Evolutionary conservation across 1,140 invertebrate species (phyloP).

Genomic region (Pseudomyrmex flavicornis): DNA sequence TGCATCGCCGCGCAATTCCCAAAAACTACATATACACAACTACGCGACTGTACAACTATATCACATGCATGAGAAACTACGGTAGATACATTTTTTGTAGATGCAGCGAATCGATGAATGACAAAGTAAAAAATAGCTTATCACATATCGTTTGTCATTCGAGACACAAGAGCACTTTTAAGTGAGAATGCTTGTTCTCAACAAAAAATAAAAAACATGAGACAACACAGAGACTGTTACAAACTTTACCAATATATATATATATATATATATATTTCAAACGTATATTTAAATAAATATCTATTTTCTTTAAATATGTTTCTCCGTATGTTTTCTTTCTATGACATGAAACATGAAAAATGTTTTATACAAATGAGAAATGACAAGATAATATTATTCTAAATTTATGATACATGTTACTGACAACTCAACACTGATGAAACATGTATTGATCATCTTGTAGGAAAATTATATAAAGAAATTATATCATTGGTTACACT

Average conservation of each 20-base stretch:
- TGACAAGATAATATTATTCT: slow-evolving; percentile 6
- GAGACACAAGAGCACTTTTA: not conserved
- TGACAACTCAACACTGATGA: not conserved
- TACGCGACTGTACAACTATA: slow-evolving; percentile 74
- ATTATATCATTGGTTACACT: slow-evolving; percentile 45
- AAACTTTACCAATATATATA: not conserved
- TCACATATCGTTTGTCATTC: slow-evolving; percentile 18
- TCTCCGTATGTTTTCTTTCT: not conserved
- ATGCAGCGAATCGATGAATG: slow-evolving; percentile 70
- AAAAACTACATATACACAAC: slow-evolving; percentile 75
- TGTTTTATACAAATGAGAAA: not conserved
- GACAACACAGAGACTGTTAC: too few species aligned
- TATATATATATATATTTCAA: not conserved
- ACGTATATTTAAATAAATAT: slow-evolving; percentile 7
- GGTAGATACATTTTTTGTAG: slow-evolving; percentile 71
- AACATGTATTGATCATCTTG: too few species aligned
- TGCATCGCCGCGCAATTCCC: slow-evolving; percentile 76
- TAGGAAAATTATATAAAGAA: not conserved
- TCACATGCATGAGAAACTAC: slow-evolving; percentile 69
- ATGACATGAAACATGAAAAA: not conserved
- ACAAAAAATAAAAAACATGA: not conserved
- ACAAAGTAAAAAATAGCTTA: slow-evolving; percentile 31
- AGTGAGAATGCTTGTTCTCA: not conserved
- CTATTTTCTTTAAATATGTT: not conserved
- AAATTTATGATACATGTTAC: not conserved